Evolutionary conservation across 2,113 vertebrate species (phyloP).

Genomic region (Mesocricetus auratus): DNA sequence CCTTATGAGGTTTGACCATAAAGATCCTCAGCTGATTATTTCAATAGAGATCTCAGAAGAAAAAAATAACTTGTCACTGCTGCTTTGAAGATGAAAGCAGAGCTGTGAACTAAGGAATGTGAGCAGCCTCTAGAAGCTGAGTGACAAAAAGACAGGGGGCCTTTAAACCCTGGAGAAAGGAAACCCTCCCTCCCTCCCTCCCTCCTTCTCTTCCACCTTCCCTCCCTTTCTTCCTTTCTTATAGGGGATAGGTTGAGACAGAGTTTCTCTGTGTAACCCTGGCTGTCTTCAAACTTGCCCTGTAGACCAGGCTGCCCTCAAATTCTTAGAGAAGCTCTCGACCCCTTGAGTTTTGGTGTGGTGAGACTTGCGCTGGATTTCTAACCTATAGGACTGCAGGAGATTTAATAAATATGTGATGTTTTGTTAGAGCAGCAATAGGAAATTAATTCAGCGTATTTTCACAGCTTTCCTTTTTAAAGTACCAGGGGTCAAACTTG

Average conservation of each 20-base stretch:
- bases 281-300: not conserved
- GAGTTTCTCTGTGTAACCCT: not conserved
- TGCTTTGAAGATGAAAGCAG: not conserved
- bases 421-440: not conserved
- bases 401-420: not conserved
- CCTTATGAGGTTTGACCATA: not conserved
- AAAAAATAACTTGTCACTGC: not conserved
- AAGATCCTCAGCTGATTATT: not conserved
- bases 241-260: not conserved
- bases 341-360: not conserved
- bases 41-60: not conserved
- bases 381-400: not conserved
- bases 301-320: not conserved
- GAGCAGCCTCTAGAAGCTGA: not conserved
- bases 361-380: not conserved
- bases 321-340: not conserved
- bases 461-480: not conserved
- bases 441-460: not conserved
- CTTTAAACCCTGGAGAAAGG: not conserved
- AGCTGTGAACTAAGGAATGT: not conserved
- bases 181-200: not conserved
- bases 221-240: too few species aligned
- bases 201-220: too few species aligned
- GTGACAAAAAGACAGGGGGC: not conserved
- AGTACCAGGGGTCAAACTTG: not conserved